phyloP scores from a whole-genome alignment of 2,113 vertebrate species.

The Atractosteus spatula region DNA sequence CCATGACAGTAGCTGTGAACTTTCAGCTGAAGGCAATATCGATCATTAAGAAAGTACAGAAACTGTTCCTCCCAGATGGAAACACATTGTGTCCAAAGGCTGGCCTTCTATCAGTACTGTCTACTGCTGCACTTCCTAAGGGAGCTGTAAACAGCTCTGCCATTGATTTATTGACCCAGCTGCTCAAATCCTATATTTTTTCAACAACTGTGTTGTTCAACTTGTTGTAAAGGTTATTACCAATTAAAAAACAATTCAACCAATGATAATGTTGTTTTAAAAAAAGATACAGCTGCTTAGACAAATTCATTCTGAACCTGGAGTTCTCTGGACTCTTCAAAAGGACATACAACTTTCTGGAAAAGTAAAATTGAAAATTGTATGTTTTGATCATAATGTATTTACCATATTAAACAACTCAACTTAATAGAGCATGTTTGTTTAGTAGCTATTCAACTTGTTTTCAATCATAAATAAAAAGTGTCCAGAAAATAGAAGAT shows the following conservation, averaged over 20 bases:
- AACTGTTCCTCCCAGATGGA: background rate
- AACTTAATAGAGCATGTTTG: too few relatives aligned
- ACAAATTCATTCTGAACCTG: too few relatives aligned
- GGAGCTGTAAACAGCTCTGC: background rate
- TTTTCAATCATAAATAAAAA: too few relatives aligned
- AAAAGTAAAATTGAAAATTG: too few relatives aligned
- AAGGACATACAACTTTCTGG: too few relatives aligned
- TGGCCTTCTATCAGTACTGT: background rate
- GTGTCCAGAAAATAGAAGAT: too few relatives aligned
- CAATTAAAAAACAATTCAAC: background rate
- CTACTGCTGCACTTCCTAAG: background rate
- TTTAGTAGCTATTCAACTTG: too few relatives aligned
- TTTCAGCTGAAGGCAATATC: background rate
- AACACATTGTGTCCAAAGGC: background rate
- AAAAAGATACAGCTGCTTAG: too few relatives aligned
- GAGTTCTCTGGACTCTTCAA: too few relatives aligned
- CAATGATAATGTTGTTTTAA: background rate
- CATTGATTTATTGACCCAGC: background rate
- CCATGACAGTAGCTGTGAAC: background rate
- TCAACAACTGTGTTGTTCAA: background rate
- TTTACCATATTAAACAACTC: too few relatives aligned
- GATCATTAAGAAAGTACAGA: conserved; percentile 1
- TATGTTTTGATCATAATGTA: too few relatives aligned
- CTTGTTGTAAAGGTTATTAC: background rate
- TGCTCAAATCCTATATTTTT: background rate